phyloP scores from a whole-genome alignment of 2,113 vertebrate species.

The Centropus unirufus region DNA sequence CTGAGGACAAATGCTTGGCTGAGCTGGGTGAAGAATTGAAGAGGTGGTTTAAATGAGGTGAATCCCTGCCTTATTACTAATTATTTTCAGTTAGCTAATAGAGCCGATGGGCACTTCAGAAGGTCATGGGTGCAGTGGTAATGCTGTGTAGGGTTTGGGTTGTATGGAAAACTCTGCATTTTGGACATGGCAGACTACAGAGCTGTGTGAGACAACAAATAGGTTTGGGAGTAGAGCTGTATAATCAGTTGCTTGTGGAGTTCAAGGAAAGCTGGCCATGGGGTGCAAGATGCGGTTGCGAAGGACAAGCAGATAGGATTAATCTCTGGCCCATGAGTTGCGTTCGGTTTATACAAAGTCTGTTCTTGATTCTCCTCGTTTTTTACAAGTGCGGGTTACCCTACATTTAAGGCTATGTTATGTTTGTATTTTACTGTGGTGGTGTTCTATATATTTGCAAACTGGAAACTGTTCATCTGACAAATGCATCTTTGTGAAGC shows the following conservation, averaged over 20 bases:
- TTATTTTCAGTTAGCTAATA: background rate
- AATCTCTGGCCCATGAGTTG: background rate
- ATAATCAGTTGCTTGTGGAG: background rate
- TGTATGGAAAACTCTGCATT: background rate
- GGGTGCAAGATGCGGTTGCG: accelerated
- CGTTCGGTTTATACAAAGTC: too few relatives aligned
- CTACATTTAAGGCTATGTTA: too few relatives aligned
- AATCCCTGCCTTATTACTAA: background rate
- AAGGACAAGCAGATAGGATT: background rate
- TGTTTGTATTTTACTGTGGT: too few relatives aligned
- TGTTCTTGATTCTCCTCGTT: too few relatives aligned
- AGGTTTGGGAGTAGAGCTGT: background rate
- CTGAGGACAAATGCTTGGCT: background rate
- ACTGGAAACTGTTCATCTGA: too few relatives aligned
- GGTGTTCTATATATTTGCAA: too few relatives aligned
- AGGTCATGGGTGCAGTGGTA: background rate
- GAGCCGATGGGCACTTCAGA: background rate
- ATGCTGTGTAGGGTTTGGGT: background rate
- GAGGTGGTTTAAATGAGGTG: background rate
- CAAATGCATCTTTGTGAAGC: too few relatives aligned
- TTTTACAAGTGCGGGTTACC: too few relatives aligned
- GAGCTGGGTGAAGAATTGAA: background rate
- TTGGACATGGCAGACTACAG: too few relatives aligned
- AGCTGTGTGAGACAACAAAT: background rate
- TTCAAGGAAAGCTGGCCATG: background rate